These are phyloP conservation scores for Coregonus sp. DNA, from an alignment of 2,797 vertebrate species.

Conservation along the genomic window DNA sequence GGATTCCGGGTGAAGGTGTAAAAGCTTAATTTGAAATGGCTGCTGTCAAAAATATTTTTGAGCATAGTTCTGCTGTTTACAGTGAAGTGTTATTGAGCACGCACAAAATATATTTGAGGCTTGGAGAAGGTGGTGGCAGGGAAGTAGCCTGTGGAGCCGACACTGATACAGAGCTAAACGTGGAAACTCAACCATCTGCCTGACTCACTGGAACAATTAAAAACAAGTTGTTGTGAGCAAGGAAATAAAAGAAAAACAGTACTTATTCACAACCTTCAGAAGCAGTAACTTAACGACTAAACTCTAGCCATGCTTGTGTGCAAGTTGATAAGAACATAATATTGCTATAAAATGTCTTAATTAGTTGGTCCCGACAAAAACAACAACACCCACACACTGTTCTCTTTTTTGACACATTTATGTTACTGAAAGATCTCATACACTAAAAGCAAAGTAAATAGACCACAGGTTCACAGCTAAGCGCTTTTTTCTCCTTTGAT, in stretches of 20 bases:
- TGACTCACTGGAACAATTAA: constrained; percentile 26
- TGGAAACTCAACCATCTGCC: constrained; percentile 36
- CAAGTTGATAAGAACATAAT: not conserved
- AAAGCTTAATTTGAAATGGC: not conserved
- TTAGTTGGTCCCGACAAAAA: not conserved
- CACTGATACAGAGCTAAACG: constrained; percentile 45
- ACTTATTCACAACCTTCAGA: not conserved
- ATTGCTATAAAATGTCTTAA: not conserved
- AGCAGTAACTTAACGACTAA: not conserved
- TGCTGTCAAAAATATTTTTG: not conserved
- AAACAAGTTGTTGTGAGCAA: constrained; percentile 5
- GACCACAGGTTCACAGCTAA: constrained; percentile 6
- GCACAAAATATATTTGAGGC: constrained; percentile 35
- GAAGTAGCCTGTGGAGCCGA: constrained; percentile 31
- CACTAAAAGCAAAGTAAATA: not conserved
- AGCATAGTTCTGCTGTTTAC: not conserved
- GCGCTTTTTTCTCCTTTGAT: constrained; percentile 14
- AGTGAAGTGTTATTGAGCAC: not conserved
- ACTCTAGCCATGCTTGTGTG: not conserved
- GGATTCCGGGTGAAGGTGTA: too few relatives aligned
- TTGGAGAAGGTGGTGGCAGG: constrained; percentile 20
- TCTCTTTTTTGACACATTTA: not conserved
- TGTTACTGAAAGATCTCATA: not conserved
- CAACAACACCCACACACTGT: not conserved
- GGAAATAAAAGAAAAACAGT: not conserved